Evolutionary conservation across 2,113 vertebrate species (phyloP), one percentile per base, ranked within the genome.

Genomic region (Datnioides undecimradiatus): DNA sequence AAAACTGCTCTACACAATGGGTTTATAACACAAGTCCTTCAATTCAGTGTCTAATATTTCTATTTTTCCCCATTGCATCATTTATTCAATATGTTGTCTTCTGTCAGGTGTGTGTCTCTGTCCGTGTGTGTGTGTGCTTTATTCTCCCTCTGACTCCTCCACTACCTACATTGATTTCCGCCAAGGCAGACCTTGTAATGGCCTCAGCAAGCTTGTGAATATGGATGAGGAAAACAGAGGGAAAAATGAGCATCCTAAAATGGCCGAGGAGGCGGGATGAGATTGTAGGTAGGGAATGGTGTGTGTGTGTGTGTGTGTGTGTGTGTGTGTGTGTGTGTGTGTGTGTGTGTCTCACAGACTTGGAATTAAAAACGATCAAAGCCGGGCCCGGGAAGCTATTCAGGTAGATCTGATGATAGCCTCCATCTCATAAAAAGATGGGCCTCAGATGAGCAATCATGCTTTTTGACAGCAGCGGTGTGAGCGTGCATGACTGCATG

Each of bases 391-490:
- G 68, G 78, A 91, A 93, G 84, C 90, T 86, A 92, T 93, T 93
- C 91, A 92, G 91, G 90, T 93, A 93, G 91, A 94, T 93, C 85
- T 88, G 91, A 93, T 87, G 90, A 95, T 93, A 92, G 90, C 88
- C 89, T 87, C 86, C 89, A 89, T 94, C 92, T 93, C 91, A 93
- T 94, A 93, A 92, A 92, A 94, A 92, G 91, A 93, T 89, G 94
- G 94, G 95, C 95, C 95, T 96, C 95, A 80, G 85, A 92, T 93
- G 86, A 94, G 91, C 88, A 90, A 91, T 91, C 89, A 87, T 79
- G 87, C 83, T 77, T 85, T 86, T 60, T 86, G 87, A 91, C 81
- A 89, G 86, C 77, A 54, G 17, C 51, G 14, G 78, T 83, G 87
- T 83, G 86, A 45, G 77, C 49, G 83, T 79, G 87, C 36, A 29